Conservation (phyloP, 2,113 vertebrate species). For the Sigmodon hispidus region DNA sequence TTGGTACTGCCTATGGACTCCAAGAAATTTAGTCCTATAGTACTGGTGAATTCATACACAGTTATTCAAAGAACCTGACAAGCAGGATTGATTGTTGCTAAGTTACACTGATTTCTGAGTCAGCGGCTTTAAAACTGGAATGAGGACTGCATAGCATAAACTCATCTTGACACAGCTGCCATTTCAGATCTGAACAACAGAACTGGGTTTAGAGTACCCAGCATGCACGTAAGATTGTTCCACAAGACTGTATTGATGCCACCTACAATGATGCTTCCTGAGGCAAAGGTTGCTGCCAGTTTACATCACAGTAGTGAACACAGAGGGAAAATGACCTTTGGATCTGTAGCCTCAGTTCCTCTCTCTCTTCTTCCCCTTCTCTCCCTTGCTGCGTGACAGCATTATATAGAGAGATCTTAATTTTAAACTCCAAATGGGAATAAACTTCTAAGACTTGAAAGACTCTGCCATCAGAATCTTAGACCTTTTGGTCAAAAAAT, state of each 20-base stretch:
- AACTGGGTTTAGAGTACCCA: not conserved
- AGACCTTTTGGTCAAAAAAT: not conserved
- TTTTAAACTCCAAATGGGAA: constrained; percentile 18
- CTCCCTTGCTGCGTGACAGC: not conserved
- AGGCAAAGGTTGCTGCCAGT: not conserved
- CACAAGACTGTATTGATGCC: not conserved
- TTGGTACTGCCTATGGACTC: not conserved
- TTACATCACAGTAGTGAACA: not conserved
- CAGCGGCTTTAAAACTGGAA: constrained; percentile 56
- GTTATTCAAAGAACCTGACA: not conserved
- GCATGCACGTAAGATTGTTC: not conserved
- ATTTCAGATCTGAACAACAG: constrained; percentile 17
- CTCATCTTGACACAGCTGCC: constrained; percentile 62
- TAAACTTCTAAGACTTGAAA: not conserved
- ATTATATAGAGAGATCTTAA: constrained; percentile 1
- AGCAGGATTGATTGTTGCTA: not conserved
- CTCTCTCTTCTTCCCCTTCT: not conserved
- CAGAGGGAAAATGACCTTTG: not conserved
- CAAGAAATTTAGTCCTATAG: not conserved
- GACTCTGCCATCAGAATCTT: not conserved
- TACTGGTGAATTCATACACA: not conserved
- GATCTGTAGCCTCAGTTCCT: not conserved
- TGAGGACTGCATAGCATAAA: constrained; percentile 39
- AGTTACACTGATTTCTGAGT: not conserved
- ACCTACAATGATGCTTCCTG: not conserved